These are phyloP conservation scores for Crotalus horridus DNA, from an alignment of 2,113 vertebrate species.

Conservation along the genomic window DNA sequence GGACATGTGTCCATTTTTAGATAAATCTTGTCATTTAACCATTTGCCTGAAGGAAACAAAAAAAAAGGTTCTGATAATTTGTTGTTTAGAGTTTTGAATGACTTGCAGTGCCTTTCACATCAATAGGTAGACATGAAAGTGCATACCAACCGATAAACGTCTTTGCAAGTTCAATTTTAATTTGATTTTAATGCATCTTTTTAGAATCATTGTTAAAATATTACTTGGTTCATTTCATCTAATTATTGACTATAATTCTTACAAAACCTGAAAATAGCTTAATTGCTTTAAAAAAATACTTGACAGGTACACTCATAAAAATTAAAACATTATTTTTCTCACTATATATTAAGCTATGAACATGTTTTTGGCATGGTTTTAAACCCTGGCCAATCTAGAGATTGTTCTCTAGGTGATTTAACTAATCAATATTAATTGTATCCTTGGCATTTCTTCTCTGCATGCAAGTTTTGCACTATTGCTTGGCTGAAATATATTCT, in stretches of 20 bases:
- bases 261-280: not conserved
- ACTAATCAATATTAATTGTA: not conserved
- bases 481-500: not conserved
- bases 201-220: not conserved
- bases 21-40: not conserved
- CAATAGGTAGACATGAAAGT: not conserved
- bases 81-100: not conserved
- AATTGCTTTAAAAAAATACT: not conserved
- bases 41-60: not conserved
- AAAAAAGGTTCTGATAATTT: not conserved
- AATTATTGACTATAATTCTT: not conserved
- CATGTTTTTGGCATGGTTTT: not conserved
- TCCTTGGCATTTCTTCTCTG: not conserved
- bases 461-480: not conserved
- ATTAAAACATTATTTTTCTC: not conserved
- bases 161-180: slow-evolving; percentile 9
- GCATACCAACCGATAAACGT: not conserved
- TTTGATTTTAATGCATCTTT: not conserved
- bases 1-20: not conserved
- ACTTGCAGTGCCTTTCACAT: not conserved
- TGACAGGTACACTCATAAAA: not conserved
- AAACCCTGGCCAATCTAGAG: not conserved
- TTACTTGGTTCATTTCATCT: not conserved
- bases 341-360: not conserved
- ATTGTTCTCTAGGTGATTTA: not conserved